phyloP scores from a whole-genome alignment of 2,113 vertebrate species.

The Vidua chalybeata region DNA sequence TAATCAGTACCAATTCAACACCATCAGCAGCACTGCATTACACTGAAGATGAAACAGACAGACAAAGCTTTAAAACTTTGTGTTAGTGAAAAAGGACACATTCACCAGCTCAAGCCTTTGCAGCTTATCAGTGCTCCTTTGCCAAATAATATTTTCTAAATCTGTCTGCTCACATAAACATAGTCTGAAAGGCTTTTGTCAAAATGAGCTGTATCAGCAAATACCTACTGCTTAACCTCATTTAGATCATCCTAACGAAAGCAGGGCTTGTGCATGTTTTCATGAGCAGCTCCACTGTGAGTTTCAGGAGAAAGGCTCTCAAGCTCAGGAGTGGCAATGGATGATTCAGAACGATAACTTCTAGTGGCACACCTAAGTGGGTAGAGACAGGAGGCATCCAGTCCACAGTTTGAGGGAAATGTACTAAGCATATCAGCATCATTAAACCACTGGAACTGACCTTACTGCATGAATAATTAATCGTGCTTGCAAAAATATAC shows the following conservation, averaged over 20 bases:
- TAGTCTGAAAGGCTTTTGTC: not conserved
- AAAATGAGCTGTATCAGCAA: conserved; percentile 34
- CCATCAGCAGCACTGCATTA: not conserved
- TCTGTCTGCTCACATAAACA: not conserved
- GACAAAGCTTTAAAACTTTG: not conserved
- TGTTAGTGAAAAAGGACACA: not conserved
- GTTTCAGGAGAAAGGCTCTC: not conserved
- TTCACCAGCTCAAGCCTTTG: not conserved
- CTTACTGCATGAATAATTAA: not conserved
- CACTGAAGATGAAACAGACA: not conserved
- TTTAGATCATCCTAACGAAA: not conserved
- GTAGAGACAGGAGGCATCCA: not conserved
- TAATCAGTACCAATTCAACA: not conserved
- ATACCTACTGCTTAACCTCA: conserved; percentile 11
- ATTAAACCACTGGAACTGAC: not conserved
- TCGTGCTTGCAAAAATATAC: not conserved
- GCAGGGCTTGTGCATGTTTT: not conserved
- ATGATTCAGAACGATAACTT: not conserved
- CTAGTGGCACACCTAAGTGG: not conserved
- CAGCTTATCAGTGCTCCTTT: not conserved
- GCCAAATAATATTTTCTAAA: not conserved
- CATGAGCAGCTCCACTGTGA: not conserved
- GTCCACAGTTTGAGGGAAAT: not conserved
- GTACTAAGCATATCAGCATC: not conserved
- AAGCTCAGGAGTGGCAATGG: not conserved